Percentiles rank a stretch among this genome's conserved stretches.
Conservation (phyloP, 2,888 invertebrate genomes). For the Amblyjoppa fuscipennis region DNA sequence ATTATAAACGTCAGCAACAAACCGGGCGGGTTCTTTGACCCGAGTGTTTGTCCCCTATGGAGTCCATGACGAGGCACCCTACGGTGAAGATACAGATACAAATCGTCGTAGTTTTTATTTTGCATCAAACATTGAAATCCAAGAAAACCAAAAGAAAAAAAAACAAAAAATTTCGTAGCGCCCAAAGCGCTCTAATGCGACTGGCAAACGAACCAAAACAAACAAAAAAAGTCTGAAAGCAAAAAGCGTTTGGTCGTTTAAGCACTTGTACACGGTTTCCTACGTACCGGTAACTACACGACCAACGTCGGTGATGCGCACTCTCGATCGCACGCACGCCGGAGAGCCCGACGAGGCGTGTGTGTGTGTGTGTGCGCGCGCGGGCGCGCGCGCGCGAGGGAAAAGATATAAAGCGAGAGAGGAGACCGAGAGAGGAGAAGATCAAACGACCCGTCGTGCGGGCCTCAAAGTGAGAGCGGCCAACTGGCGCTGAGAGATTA, state of each 20-base stretch:
- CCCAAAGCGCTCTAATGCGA: slow-evolving; percentile 18
- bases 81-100: not conserved
- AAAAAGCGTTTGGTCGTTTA: slow-evolving; percentile 62
- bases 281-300: slow-evolving; percentile 14
- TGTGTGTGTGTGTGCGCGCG: slow-evolving; percentile 17
- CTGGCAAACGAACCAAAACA: slow-evolving; percentile 13
- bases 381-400: slow-evolving; percentile 33
- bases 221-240: slow-evolving; percentile 39
- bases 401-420: slow-evolving; percentile 57
- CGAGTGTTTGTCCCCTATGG: not conserved
- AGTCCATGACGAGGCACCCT: not conserved
- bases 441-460: slow-evolving; percentile 69
- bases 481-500: slow-evolving; percentile 70
- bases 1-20: not conserved
- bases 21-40: not conserved
- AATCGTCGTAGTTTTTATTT: slow-evolving; percentile 17
- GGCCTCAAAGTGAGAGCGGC: slow-evolving; percentile 70
- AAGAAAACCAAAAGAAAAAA: not conserved
- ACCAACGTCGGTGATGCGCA: slow-evolving; percentile 27
- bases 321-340: slow-evolving; percentile 34
- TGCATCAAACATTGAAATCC: slow-evolving; percentile 23
- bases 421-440: slow-evolving; percentile 59
- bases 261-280: slow-evolving; percentile 42
- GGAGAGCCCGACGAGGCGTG: slow-evolving; percentile 15
- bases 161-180: not conserved